phyloP scores from a whole-genome alignment of 2,113 vertebrate species.

The crab-eating macaque (Macaca fascicularis) region T2T-MFA8v1.1 NC_088389.1:76327501-76328000 shows the following conservation, averaged over 20 bases:
- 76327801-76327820: neutral
- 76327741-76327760: neutral
- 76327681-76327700: conserved; percentile 2
- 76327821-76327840: neutral
- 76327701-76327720: neutral
- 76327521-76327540: conserved; percentile 27
- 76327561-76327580: neutral
- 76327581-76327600: conserved; percentile 26
- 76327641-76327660: neutral
- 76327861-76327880: neutral
- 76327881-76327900: neutral
- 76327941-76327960: neutral
- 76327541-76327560: neutral
- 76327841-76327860: neutral
- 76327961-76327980: neutral
- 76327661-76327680: neutral
- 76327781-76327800: neutral
- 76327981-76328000: neutral
- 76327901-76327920: neutral
- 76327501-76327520: neutral
- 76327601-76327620: neutral
- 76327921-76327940: neutral
- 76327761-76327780: neutral
- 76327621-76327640: neutral
- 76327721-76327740: conserved; percentile 19